Percentiles rank a stretch among this genome's conserved stretches.
phyloP scores from a whole-genome alignment of 2,113 vertebrate species.

The Lepisosteus osseus region DNA sequence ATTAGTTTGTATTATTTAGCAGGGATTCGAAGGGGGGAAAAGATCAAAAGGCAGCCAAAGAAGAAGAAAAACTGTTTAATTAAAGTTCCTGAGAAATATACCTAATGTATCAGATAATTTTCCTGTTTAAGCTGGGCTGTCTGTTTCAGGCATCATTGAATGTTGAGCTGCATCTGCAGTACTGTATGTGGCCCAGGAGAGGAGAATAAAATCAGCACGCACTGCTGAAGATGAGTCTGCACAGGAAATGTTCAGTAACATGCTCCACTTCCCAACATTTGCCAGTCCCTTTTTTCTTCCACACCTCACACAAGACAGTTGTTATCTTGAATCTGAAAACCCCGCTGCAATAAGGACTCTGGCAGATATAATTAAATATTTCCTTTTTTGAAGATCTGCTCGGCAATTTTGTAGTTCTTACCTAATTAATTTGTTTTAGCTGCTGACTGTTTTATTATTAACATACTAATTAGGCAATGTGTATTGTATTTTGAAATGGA shows the following conservation, averaged over 20 bases:
- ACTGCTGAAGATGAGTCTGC: not conserved
- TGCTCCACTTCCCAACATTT: not conserved
- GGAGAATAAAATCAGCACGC: not conserved
- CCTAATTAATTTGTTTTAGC: no score
- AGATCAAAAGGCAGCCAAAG: not conserved
- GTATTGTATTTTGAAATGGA: not conserved
- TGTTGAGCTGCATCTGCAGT: not conserved
- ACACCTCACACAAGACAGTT: not conserved
- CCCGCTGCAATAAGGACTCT: not conserved
- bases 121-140: not conserved
- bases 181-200: constrained; percentile 34
- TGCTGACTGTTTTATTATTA: constrained; percentile 9
- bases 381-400: not conserved
- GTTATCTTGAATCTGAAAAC: not conserved
- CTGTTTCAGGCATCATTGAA: not conserved
- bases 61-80: not conserved
- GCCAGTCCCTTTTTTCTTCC: no score
- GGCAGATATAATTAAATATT: constrained; percentile 7
- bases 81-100: not conserved
- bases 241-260: not conserved
- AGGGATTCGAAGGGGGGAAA: not conserved
- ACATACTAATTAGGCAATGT: constrained; percentile 4
- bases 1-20: constrained; percentile 9
- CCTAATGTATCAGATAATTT: not conserved
- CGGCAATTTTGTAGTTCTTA: not conserved